phyloP scores from a whole-genome alignment of 2,113 vertebrate species.

The Microtus oregoni region DNA sequence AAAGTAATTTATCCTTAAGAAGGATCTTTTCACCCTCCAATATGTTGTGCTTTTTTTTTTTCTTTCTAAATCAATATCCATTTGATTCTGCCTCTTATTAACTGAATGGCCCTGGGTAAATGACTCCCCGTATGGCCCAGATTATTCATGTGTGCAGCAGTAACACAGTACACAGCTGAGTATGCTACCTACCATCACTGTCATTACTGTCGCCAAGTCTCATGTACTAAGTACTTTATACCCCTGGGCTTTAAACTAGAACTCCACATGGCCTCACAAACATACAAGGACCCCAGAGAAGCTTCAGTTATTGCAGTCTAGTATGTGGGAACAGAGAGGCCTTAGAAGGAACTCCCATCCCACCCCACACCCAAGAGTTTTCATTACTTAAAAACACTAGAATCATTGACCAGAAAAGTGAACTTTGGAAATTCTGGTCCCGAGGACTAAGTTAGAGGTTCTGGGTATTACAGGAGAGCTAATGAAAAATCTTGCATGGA shows the following conservation, averaged over 20 bases:
- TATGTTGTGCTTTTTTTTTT: background rate
- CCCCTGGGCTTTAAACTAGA: background rate
- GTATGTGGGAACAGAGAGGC: background rate
- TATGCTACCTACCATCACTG: fast-evolving
- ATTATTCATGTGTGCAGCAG: background rate
- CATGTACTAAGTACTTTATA: background rate
- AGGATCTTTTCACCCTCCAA: background rate
- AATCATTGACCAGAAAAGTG: background rate
- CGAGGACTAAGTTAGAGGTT: background rate
- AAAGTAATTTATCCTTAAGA: background rate
- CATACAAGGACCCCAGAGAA: background rate
- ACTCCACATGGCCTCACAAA: background rate
- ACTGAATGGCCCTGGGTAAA: background rate
- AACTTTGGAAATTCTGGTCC: constrained; percentile 4
- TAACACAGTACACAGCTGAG: background rate
- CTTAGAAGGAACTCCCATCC: background rate
- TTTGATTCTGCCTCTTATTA: background rate
- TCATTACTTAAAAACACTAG: constrained; percentile 22
- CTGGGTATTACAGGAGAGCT: background rate
- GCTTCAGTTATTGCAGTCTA: background rate
- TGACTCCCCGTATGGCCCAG: background rate
- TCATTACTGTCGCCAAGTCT: background rate
- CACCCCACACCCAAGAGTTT: background rate
- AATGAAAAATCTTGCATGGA: background rate
- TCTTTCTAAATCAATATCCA: background rate